A percentile compares a stretch with the other conserved stretches of the same genome.
phyloP scores from a whole-genome alignment of 2,797 vertebrate species.

The Champsocephalus esox region DNA sequence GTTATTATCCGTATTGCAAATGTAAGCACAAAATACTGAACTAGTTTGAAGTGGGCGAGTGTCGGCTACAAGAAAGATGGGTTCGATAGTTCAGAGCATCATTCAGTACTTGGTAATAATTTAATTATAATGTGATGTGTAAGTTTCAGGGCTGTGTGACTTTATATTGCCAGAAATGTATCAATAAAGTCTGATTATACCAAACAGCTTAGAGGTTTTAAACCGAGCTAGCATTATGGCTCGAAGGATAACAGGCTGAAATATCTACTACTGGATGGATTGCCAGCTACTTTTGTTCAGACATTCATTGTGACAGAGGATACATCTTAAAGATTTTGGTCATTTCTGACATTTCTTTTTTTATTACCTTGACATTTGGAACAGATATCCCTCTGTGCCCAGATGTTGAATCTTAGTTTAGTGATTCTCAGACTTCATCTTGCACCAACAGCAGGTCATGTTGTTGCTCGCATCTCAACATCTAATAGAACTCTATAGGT shows the following conservation, averaged over 20 bases:
- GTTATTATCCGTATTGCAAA: not conserved
- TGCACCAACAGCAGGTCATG: no score
- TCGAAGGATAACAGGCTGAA: not conserved
- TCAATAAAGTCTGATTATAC: conserved; percentile 2
- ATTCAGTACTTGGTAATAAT: not conserved
- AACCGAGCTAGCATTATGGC: not conserved
- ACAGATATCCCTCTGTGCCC: no score
- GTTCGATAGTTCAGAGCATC: no score
- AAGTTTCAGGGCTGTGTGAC: not conserved
- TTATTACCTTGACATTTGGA: no score
- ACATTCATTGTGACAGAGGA: not conserved
- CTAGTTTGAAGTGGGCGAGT: not conserved
- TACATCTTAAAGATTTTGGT: no score
- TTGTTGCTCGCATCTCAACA: no score
- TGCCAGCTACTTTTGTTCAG: not conserved
- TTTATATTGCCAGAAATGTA: not conserved
- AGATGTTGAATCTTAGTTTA: no score
- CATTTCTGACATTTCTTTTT: no score
- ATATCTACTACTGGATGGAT: not conserved
- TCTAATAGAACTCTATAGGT: no score
- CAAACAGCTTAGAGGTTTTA: not conserved
- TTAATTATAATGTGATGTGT: not conserved
- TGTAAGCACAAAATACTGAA: not conserved
- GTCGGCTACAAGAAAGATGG: not conserved
- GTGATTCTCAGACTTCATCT: no score